These are phyloP conservation scores for Trichomycterus rosablanca DNA, from an alignment of 2,113 vertebrate species.

Conservation along the genomic window DNA sequence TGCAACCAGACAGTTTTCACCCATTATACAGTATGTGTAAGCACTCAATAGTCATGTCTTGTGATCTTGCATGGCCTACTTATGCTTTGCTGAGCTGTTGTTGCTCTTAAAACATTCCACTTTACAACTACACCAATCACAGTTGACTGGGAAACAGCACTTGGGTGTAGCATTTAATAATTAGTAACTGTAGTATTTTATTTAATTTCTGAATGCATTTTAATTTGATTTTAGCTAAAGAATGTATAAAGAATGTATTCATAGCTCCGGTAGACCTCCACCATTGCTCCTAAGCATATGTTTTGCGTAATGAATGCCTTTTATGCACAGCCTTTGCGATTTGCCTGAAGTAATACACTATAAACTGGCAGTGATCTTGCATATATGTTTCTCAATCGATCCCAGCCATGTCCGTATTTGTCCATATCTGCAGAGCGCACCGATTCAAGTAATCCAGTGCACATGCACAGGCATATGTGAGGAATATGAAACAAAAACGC, in stretches of 20 bases:
- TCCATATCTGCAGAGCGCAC: conserved; percentile 14
- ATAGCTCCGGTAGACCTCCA: conserved; percentile 6
- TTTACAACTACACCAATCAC: too few relatives aligned
- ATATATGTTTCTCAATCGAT: conserved; percentile 47
- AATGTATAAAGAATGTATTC: conserved; percentile 23
- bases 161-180: too few relatives aligned
- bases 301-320: conserved; percentile 17
- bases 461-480: conserved; percentile 31
- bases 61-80: too few relatives aligned
- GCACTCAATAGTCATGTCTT: too few relatives aligned
- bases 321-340: conserved; percentile 36
- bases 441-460: conserved; percentile 18
- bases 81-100: too few relatives aligned
- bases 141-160: too few relatives aligned
- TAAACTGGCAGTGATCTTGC: conserved; percentile 41
- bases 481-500: conserved; percentile 2
- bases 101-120: too few relatives aligned
- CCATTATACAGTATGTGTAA: too few relatives aligned
- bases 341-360: conserved; percentile 31
- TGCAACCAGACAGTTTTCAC: too few relatives aligned
- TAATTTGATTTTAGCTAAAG: conserved; percentile 19
- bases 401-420: conserved; percentile 25
- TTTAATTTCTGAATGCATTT: conserved; percentile 24
- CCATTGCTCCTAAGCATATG: conserved; percentile 13
- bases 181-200: too few relatives aligned